Base-by-base conservation (phyloP, 2,888 invertebrate species). In the Caenorhabditis wallacei region DNA sequence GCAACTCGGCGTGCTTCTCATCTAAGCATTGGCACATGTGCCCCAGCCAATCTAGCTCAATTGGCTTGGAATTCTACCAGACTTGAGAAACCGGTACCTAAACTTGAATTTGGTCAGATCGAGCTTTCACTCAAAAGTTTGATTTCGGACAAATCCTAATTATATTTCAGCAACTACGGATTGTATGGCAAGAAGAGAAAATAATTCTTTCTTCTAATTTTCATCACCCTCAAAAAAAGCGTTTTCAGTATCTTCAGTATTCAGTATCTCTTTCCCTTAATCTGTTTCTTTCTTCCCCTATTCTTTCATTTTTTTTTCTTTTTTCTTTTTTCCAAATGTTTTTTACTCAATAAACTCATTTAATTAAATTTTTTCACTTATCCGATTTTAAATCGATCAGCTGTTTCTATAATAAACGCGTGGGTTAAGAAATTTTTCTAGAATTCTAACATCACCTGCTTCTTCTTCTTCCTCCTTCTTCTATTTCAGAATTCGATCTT, bases 151-250 rank as follows among this genome's bases (percentile, higher is more conserved):
- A n/a, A n/a, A n/a, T 8, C 30, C 30, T 5, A 30, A 5, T 8
- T 30, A 5, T 53, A 20, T 78, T 78, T 35, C 78, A 78, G 78
- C 63, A 75, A 66, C 40, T 75, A 75, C 40, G 78, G 78, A n/a
- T 35, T 78, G 2, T 78, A 69, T 24, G 78, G 78, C 5, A 78
- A 69, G 48, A 78, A 68, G 26, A 69, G 78, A 5, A 63, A 37
- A 70, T 51, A 69, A 18, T n/a, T n/a, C 40, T 13, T 13, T 13
- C 40, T 16, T 13, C 40, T 2, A 10, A 40, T 10, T 40, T 30
- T 30, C 30, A 3, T 8, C 8, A 30, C 30, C 8, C 30, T 30
- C 30, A 30, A 30, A n/a, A n/a, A n/a, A 13, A 51, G 30, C n/a
- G 30, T 26, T 22, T 57, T 18, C 30, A 24, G n/a, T 18, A n/a